These are phyloP conservation scores for Neodiprion pinetum DNA, from an alignment of 1,140 invertebrate species.

Conservation along the genomic window DNA sequence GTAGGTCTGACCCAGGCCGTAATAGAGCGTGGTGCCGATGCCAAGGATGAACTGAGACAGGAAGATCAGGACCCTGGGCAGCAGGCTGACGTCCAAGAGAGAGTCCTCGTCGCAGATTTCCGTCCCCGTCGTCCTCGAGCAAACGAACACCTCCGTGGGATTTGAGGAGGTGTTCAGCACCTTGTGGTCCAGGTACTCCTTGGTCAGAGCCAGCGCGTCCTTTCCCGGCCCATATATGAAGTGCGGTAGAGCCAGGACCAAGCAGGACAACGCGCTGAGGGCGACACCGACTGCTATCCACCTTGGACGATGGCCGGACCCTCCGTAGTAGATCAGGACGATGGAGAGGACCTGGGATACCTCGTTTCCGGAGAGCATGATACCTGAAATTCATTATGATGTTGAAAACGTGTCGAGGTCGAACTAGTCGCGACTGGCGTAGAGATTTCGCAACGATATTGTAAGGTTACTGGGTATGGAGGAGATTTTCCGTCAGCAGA, in stretches of 20 bases:
- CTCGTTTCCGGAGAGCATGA: conserved; percentile 75
- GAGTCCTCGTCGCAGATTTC: conserved; percentile 59
- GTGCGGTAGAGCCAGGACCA: conserved; percentile 71
- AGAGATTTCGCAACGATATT: conserved; percentile 12
- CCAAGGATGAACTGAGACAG: conserved; percentile 74
- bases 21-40: conserved; percentile 74
- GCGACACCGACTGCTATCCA: conserved; percentile 73
- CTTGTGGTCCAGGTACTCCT: conserved; percentile 56
- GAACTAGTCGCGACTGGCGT: background rate
- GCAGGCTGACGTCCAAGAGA: conserved; percentile 54
- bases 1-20: conserved; percentile 72
- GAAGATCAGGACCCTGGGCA: conserved; percentile 71
- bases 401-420: no score
- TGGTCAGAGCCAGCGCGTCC: conserved; percentile 60
- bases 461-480: conserved; percentile 21
- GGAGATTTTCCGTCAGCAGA: background rate
- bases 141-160: conserved; percentile 34
- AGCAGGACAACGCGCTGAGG: conserved; percentile 69
- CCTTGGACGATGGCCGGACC: conserved; percentile 65
- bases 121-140: conserved; percentile 35
- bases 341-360: conserved; percentile 72
- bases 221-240: conserved; percentile 72
- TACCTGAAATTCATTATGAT: conserved; percentile 58
- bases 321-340: conserved; percentile 68
- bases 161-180: conserved; percentile 42